Base-by-base conservation (phyloP, 2,888 invertebrate genomes). In the Drosophila fungiperda region DNA sequence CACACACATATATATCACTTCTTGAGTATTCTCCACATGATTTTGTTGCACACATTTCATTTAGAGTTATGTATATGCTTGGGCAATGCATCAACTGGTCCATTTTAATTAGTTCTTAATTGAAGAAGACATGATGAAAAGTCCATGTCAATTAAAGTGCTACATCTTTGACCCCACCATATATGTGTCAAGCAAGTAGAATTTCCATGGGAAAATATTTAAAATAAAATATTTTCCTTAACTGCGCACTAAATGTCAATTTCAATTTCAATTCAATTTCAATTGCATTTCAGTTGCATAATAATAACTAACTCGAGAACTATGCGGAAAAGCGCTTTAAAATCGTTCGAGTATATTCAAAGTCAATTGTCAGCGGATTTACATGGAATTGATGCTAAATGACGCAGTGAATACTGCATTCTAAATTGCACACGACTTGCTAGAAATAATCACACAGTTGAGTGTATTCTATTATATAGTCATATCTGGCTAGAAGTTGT, bases 241-340 rank as follows among this genome's bases (percentile, higher is more conserved):
- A 68, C 62, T 73, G 78, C 69, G 59, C 71, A 73, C 45, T 61
- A 58, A 68, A 71, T 83, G 87, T 57, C 81, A 75, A 67, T 45
- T 55, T 61, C 42, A 53, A 68, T 76, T 71, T 45, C 57, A 61
- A 70, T 55, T 60, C 42, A 53, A 68, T 73, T 71, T 54, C 57
- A 61, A 70, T 52, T 67, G 49, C 49, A 55, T 53, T 60, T 17
- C 23, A 50, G 36, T 33, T 33, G 2, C 17, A 33, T 48, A 29
- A 36, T 20, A 1, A 53, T 35, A 35, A 38, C 33, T 33, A 54
- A 11, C 40, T 17, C 20, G 54, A 32, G 23, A 81, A 50, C 74
- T 55, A 82, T 82, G 79, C 79, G 82, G 78, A 79, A 78, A 68
- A 69, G 45, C 58, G 61, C 29, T 54, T 8, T 15, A 42, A 52